Evolutionary conservation across 2,113 vertebrate genomes (phyloP).

Genomic region (Phainopepla nitens): DNA sequence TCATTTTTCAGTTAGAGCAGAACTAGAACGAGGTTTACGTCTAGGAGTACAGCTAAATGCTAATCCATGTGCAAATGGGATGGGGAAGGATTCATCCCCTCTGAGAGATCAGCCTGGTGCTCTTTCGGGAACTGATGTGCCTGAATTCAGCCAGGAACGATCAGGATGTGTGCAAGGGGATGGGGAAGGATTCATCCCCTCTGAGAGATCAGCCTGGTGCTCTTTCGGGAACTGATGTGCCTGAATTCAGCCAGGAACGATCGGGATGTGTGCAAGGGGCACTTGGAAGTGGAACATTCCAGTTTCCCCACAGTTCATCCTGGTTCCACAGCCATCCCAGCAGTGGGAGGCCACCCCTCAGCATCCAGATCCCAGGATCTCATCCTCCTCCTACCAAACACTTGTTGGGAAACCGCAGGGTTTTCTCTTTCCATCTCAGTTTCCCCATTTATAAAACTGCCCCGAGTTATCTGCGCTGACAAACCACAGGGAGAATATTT

Average conservation of each 20-base stretch:
- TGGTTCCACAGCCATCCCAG: not conserved
- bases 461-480: accelerated
- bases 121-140: not conserved
- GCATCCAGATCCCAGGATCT: accelerated
- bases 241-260: accelerated
- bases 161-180: not conserved
- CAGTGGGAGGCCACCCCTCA: not conserved
- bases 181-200: not conserved
- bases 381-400: not conserved
- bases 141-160: accelerated
- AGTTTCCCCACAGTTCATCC: not conserved
- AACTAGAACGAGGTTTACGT: not conserved
- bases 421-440: accelerated
- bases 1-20: not conserved
- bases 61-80: not conserved
- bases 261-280: accelerated
- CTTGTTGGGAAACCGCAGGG: accelerated
- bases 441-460: accelerated
- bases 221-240: not conserved
- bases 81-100: not conserved
- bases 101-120: not conserved
- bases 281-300: not conserved
- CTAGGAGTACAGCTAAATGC: not conserved
- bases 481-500: not conserved
- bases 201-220: not conserved